Conservation (phyloP, 2,888 invertebrate species). For the Theretra japonica region DNA sequence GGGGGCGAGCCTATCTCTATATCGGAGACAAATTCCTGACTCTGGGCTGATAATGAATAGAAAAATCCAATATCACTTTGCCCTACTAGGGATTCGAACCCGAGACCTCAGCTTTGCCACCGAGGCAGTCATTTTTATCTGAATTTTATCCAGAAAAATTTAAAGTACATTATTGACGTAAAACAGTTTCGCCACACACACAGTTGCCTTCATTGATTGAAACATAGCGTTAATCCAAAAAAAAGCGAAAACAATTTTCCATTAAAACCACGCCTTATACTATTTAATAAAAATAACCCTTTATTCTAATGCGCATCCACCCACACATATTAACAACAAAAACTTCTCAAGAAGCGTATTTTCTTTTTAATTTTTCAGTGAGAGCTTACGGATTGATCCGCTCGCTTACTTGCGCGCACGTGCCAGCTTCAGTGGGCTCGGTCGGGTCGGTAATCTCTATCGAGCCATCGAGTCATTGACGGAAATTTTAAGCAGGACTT, state of each 20-base stretch:
- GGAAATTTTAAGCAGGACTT: constrained; percentile 44
- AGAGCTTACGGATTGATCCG: constrained; percentile 53
- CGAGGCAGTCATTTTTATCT: too few relatives aligned
- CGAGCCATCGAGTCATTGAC: constrained; percentile 32
- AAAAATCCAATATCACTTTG: too few relatives aligned
- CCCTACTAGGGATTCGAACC: too few relatives aligned
- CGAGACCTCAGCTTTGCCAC: too few relatives aligned
- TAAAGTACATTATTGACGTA: too few relatives aligned
- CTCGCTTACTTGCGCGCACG: constrained; percentile 51
- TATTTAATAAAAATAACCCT: neutral
- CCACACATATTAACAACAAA: neutral
- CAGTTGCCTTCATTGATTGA: too few relatives aligned
- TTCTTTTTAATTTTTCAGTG: constrained; percentile 57
- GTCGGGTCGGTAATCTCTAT: constrained; percentile 51
- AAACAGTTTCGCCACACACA: too few relatives aligned
- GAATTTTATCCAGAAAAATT: too few relatives aligned
- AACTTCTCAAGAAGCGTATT: constrained; percentile 26
- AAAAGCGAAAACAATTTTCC: neutral
- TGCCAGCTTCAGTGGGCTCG: constrained; percentile 42
- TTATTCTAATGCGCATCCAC: neutral
- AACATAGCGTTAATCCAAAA: too few relatives aligned
- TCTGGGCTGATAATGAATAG: too few relatives aligned
- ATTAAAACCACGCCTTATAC: neutral
- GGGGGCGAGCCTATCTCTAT: too few relatives aligned
- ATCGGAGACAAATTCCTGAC: too few relatives aligned